phyloP scores from a whole-genome alignment of 2,113 vertebrate genomes.

The Prinia subflava region DNA sequence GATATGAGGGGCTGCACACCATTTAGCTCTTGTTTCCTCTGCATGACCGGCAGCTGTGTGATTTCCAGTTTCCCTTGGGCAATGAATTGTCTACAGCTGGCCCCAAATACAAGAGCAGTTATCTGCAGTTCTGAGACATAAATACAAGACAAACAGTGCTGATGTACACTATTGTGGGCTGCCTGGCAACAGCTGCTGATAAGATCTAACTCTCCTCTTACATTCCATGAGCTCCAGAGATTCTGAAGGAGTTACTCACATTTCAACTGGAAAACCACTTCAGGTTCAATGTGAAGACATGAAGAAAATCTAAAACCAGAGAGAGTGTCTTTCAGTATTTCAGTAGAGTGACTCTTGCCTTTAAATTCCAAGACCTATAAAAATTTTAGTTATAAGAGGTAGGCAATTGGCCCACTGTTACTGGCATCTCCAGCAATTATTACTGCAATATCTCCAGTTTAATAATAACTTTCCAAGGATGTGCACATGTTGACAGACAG shows the following conservation, averaged over 20 bases:
- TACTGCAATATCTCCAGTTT: neutral
- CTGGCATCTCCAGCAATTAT: neutral
- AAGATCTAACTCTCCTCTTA: neutral
- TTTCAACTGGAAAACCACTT: neutral
- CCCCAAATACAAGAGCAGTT: neutral
- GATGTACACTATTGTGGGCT: neutral
- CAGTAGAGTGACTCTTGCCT: neutral
- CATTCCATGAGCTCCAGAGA: neutral
- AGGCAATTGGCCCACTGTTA: neutral
- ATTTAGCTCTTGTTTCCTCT: conserved; percentile 12
- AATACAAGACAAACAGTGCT: conserved; percentile 2
- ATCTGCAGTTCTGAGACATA: conserved; percentile 6
- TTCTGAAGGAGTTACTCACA: neutral
- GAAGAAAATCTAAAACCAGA: neutral
- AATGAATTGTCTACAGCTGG: conserved; percentile 19
- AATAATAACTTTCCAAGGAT: neutral
- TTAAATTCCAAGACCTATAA: neutral
- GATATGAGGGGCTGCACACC: neutral
- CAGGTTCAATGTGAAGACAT: neutral
- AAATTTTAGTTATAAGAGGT: neutral
- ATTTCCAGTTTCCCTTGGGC: conserved; percentile 34
- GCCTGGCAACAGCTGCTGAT: neutral
- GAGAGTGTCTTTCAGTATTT: neutral
- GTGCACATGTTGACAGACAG: neutral
- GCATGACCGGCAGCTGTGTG: neutral